Percentiles rank a stretch among this genome's conserved stretches.
Conservation (phyloP, 1,140 invertebrate genomes). For the Epicauta chinensis region DNA sequence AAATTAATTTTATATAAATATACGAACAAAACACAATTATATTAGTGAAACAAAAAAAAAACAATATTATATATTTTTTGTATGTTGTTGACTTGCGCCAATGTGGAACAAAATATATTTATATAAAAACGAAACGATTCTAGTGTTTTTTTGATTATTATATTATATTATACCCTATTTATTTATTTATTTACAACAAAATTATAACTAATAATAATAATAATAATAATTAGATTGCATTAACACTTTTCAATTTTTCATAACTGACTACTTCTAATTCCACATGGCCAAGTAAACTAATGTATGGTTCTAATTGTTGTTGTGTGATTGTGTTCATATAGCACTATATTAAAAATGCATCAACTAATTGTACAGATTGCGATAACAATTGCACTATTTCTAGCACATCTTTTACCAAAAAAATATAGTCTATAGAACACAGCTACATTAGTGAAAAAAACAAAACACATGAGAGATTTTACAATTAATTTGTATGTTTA, state of each 20-base stretch:
- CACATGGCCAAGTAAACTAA: constrained; percentile 40
- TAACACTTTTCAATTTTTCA: constrained; percentile 19
- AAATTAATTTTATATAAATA: too few relatives aligned
- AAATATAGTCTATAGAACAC: constrained; percentile 29
- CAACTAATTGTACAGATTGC: background rate
- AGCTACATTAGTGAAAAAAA: constrained; percentile 9
- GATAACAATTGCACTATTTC: background rate
- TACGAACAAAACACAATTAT: too few relatives aligned
- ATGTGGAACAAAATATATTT: constrained; percentile 44
- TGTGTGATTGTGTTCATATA: constrained; percentile 16
- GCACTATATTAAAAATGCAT: background rate
- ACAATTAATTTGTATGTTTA: background rate
- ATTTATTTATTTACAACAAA: background rate
- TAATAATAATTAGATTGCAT: constrained; percentile 13
- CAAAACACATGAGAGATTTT: constrained; percentile 23
- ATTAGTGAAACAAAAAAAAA: too few relatives aligned
- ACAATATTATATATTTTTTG: constrained; percentile 35
- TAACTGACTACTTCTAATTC: constrained; percentile 34
- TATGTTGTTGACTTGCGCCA: constrained; percentile 44
- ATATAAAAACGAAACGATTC: constrained; percentile 32
- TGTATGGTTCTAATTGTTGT: constrained; percentile 21
- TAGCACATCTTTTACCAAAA: background rate
- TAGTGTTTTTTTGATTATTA: constrained; percentile 25
- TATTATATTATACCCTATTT: too few relatives aligned
- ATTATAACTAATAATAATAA: constrained; percentile 12